Conservation (phyloP, 2,113 vertebrate genomes). For the Martes martes region DNA sequence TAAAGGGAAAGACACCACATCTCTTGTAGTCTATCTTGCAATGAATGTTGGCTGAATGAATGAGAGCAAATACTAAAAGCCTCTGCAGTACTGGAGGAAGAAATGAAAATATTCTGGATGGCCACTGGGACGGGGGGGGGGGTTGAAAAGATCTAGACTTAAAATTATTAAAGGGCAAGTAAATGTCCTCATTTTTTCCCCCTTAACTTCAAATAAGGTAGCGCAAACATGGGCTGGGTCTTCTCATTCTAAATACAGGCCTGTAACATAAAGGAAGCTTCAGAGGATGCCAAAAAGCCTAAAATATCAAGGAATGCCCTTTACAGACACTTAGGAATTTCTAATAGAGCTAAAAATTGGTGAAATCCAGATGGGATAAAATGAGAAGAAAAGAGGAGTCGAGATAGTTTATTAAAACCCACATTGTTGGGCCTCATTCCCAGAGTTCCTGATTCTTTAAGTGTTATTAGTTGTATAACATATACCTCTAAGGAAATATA, state of each 20-base stretch:
- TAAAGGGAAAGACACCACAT: background rate
- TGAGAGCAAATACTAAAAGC: conserved; percentile 36
- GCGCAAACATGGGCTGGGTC: conserved; percentile 36
- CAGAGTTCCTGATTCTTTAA: background rate
- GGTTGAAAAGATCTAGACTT: conserved; percentile 37
- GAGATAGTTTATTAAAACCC: background rate
- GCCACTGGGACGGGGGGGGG: background rate
- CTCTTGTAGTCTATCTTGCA: conserved; percentile 21
- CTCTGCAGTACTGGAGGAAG: conserved; percentile 12
- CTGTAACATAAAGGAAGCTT: conserved; percentile 42
- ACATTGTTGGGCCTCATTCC: background rate
- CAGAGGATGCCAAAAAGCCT: conserved; percentile 11
- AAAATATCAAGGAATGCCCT: conserved; percentile 52
- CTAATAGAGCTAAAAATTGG: conserved; percentile 34
- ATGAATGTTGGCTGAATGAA: conserved; percentile 30
- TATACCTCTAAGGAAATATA: conserved; percentile 8
- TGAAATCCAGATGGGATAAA: conserved; percentile 47
- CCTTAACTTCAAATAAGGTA: conserved; percentile 58
- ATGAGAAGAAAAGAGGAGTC: background rate
- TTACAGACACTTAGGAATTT: conserved; percentile 40
- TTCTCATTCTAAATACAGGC: conserved; percentile 52
- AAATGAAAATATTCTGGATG: conserved; percentile 59
- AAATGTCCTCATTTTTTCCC: background rate
- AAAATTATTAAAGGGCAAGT: conserved; percentile 61
- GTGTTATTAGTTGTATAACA: background rate